phyloP scores from a whole-genome alignment of 2,888 invertebrate genomes.

The Yponomeuta sedellus region DNA sequence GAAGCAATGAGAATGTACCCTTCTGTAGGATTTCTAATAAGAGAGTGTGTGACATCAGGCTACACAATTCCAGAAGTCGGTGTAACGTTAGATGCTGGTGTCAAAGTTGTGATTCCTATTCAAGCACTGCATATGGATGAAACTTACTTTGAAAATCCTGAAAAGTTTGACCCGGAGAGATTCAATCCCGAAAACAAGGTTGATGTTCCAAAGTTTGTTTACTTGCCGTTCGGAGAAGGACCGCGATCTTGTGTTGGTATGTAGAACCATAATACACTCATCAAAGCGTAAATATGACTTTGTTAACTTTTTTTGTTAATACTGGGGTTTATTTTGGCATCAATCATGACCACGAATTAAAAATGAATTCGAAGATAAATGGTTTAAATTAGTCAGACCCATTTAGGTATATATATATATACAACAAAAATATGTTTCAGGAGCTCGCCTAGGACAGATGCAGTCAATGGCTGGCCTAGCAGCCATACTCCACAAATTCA shows the following conservation, averaged over 20 bases:
- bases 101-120: conserved; percentile 52
- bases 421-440: conserved; percentile 31
- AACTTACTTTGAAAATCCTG: conserved; percentile 51
- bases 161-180: conserved; percentile 56
- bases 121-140: conserved; percentile 60
- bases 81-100: conserved; percentile 50
- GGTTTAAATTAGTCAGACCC: not conserved
- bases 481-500: conserved; percentile 43
- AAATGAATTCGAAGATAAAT: not conserved
- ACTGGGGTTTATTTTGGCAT: no score
- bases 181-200: conserved; percentile 38
- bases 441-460: conserved; percentile 57
- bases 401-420: not conserved
- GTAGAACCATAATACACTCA: conserved; percentile 26
- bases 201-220: conserved; percentile 44
- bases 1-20: conserved; percentile 65
- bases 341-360: no score
- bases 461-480: conserved; percentile 62
- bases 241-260: conserved; percentile 62
- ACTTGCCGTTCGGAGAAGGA: conserved; percentile 61
- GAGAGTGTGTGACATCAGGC: conserved; percentile 49
- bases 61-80: conserved; percentile 58
- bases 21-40: conserved; percentile 52
- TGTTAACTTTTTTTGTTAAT: no score
- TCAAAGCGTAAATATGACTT: not conserved